Base-by-base conservation (phyloP, 2,113 vertebrate genomes). In the Arvicanthis niloticus region DNA sequence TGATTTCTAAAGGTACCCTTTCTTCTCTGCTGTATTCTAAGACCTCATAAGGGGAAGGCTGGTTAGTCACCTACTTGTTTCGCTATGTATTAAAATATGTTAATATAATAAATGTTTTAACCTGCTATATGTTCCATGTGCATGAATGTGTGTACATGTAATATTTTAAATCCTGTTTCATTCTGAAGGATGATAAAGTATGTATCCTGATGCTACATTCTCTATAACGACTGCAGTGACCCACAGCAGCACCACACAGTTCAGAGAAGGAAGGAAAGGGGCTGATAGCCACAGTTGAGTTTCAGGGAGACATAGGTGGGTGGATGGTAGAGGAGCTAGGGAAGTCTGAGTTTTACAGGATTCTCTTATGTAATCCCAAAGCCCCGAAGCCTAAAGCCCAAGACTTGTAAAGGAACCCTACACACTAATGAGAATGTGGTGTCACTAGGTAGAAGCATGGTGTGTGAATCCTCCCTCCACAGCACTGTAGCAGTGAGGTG, bases 51-150 rank as follows among this genome's bases (percentile, higher is more conserved):
- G 65, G 81, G 58, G 86, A 84, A 29, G 42, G 48, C 53, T 89
- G 17, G 8, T 70, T 81, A 65, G 56, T 89, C 53, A 93, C 9
- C 58, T 68, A 19, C 58, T 89, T 92, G 13, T 42, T 90, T 88
- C 93, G 73, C 56, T 95, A 0, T 93, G n/a, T 91, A 73, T 92
- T 72, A 48, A 42, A 65, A 75, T 81, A 62, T 73, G n/a, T n/a
- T n/a, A n/a, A n/a, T n/a, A n/a, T n/a, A n/a, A n/a, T n/a, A n/a
- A 95, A 21, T 73, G 31, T 93, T 97, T 96, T 82, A 95, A 68
- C 80, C 60, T 96, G 22, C 68, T 94, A 60, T 60, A 89, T 95
- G 62, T 88, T 88, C 67, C 67, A 75, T 77, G 24, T 96, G 65
- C 81, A 88, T 93, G 0, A 80, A 62, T 94, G 6, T 94, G 42